phyloP scores from a whole-genome alignment of 1,140 invertebrate genomes.

The Tetramorium simillimum region DNA sequence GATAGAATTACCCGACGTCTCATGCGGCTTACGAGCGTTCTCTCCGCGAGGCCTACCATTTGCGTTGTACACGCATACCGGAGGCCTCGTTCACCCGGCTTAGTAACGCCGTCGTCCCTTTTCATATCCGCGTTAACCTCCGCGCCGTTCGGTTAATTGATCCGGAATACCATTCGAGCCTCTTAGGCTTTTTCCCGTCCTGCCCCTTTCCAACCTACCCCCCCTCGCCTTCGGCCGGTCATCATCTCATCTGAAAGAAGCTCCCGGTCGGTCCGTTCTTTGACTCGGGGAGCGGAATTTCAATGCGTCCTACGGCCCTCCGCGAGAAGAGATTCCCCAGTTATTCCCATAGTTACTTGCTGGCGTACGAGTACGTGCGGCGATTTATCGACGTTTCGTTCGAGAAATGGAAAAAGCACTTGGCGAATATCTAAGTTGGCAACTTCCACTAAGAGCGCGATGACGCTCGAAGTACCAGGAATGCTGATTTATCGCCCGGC shows the following conservation, averaged over 20 bases:
- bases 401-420: slow-evolving; percentile 26
- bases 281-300: slow-evolving; percentile 68
- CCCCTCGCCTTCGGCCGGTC: background rate
- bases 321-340: background rate
- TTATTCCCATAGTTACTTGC: slow-evolving; percentile 24
- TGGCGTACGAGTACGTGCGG: background rate
- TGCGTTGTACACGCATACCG: slow-evolving; percentile 67
- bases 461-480: slow-evolving; percentile 19
- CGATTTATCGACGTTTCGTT: slow-evolving; percentile 63
- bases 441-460: background rate
- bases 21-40: slow-evolving; percentile 47
- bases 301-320: slow-evolving; percentile 42
- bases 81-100: slow-evolving; percentile 64
- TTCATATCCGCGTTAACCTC: slow-evolving; percentile 77
- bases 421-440: slow-evolving; percentile 1
- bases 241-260: slow-evolving; percentile 52
- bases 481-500: background rate
- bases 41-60: slow-evolving; percentile 45
- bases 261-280: slow-evolving; percentile 70
- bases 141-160: slow-evolving; percentile 74
- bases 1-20: slow-evolving; percentile 57
- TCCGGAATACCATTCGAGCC: slow-evolving; percentile 74
- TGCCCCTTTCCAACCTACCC: slow-evolving; percentile 1
- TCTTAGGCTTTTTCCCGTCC: slow-evolving; percentile 55
- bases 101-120: slow-evolving; percentile 72